Evolutionary conservation across 2,113 vertebrate genomes (phyloP).

Genomic region (Pao palembangensis): DNA sequence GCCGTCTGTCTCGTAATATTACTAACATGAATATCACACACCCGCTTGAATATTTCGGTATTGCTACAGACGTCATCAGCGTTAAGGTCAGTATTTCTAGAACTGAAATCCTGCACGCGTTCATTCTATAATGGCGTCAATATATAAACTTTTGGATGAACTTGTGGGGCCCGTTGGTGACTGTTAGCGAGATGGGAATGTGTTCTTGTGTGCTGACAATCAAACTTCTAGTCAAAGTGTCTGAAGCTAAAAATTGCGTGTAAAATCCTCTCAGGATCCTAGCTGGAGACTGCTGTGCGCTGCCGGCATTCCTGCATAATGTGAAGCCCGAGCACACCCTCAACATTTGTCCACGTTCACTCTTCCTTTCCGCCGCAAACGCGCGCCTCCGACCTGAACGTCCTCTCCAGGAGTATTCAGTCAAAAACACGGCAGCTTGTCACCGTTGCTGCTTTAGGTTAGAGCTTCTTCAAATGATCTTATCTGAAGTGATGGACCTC

Average conservation of each 20-base stretch:
- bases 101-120: too few relatives aligned
- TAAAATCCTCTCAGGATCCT: conserved; percentile 54
- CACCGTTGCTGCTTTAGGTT: neutral
- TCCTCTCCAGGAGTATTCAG: neutral
- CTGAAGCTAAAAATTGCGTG: conserved; percentile 45
- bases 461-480: conserved; percentile 3
- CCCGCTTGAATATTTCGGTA: too few relatives aligned
- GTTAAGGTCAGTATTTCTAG: too few relatives aligned
- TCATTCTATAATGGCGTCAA: too few relatives aligned
- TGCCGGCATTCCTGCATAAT: conserved; percentile 60
- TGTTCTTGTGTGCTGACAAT: too few relatives aligned
- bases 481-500: conserved; percentile 11
- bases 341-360: conserved; percentile 59
- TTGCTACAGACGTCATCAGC: too few relatives aligned
- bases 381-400: conserved; percentile 11
- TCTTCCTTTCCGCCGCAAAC: conserved; percentile 30
- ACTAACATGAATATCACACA: too few relatives aligned
- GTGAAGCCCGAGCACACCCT: conserved; percentile 49
- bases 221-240: conserved; percentile 24
- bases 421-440: neutral
- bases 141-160: too few relatives aligned
- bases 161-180: too few relatives aligned
- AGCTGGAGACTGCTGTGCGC: conserved; percentile 51
- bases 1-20: too few relatives aligned
- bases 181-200: too few relatives aligned